A percentile compares a stretch with the other conserved stretches of the same genome.
phyloP scores from a whole-genome alignment of 2,888 invertebrate species.

The Cerastoderma edule region DNA sequence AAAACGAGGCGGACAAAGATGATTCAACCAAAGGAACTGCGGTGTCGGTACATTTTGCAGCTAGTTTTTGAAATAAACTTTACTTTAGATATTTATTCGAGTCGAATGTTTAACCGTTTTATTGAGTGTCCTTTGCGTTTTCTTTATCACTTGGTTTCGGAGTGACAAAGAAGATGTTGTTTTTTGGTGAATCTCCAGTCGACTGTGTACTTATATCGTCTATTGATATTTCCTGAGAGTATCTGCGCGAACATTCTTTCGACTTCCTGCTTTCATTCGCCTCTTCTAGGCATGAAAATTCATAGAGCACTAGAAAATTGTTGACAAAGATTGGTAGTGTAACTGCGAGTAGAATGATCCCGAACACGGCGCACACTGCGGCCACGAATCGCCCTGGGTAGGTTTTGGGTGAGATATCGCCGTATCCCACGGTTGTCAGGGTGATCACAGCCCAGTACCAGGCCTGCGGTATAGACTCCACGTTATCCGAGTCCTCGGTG shows the following conservation, averaged over 20 bases:
- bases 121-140: no score
- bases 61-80: no score
- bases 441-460: conserved; percentile 64
- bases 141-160: no score
- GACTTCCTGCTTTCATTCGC: conserved; percentile 14
- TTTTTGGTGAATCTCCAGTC: no score
- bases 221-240: no score
- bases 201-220: no score
- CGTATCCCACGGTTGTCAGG: conserved; percentile 63
- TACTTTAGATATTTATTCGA: no score
- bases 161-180: no score
- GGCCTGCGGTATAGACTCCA: conserved; percentile 48
- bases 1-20: no score
- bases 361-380: conserved; percentile 48
- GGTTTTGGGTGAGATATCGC: conserved; percentile 52
- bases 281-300: conserved; percentile 46
- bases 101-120: no score
- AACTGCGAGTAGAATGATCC: conserved; percentile 53
- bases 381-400: conserved; percentile 40
- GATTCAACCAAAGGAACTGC: no score
- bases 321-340: conserved; percentile 60
- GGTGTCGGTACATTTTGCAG: no score
- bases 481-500: conserved; percentile 25
- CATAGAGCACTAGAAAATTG: conserved; percentile 53
- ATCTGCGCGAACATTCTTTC: conserved; percentile 1